These are phyloP conservation scores for Threskiornis aethiopicus DNA, from an alignment of 2,797 vertebrate genomes.

Conservation along the genomic window DNA sequence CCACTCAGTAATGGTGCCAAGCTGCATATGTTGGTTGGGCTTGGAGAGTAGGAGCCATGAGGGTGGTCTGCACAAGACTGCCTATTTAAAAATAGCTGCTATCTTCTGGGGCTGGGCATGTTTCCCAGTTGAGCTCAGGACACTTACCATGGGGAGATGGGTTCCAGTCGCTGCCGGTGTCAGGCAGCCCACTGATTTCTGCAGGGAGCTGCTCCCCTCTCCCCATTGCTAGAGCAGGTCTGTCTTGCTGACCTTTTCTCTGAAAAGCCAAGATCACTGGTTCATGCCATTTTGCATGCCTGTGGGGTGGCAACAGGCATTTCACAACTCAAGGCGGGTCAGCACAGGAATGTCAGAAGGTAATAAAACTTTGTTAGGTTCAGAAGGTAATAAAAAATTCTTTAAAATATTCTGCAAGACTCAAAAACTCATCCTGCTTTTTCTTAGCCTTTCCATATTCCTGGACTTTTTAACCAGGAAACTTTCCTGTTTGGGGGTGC, in stretches of 20 bases:
- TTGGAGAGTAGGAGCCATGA: background rate
- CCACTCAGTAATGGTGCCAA: background rate
- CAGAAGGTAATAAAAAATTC: background rate
- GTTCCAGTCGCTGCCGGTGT: background rate
- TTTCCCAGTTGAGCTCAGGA: background rate
- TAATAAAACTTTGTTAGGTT: background rate
- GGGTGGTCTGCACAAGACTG: background rate
- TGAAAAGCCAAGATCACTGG: background rate
- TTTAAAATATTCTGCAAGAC: background rate
- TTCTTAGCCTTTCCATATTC: background rate
- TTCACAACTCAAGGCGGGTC: background rate
- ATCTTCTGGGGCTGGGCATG: accelerated
- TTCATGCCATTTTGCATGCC: background rate
- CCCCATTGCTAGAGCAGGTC: background rate
- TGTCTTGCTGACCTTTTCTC: background rate
- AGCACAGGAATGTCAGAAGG: background rate
- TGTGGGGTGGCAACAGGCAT: background rate
- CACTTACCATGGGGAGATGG: background rate
- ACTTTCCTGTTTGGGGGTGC: background rate
- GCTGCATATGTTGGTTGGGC: background rate
- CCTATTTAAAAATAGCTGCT: background rate
- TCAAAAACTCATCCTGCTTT: background rate
- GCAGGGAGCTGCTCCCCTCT: background rate
- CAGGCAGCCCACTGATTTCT: background rate
- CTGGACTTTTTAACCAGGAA: background rate